phyloP scores from a whole-genome alignment of 2,113 vertebrate genomes.

The Lampris incognitus region DNA sequence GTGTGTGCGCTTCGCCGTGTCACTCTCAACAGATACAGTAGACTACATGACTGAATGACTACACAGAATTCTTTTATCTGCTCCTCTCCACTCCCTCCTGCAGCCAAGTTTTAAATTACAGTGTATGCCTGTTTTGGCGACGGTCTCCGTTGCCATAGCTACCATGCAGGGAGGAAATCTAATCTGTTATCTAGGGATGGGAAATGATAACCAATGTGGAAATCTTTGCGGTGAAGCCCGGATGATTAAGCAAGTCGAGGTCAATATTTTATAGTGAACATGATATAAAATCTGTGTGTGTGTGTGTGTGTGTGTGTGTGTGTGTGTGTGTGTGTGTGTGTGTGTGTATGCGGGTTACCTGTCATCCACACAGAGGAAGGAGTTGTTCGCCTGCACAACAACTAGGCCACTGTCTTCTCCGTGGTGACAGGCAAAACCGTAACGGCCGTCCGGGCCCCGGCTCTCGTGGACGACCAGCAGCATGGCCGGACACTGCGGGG shows the following conservation, averaged over 20 bases:
- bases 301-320: too few relatives aligned
- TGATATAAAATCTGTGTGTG: not conserved
- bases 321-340: too few relatives aligned
- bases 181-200: constrained; percentile 31
- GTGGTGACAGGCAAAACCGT: constrained; percentile 60
- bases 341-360: constrained; percentile 59
- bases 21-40: constrained; percentile 33
- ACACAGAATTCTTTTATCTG: constrained; percentile 53
- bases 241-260: not conserved
- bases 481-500: constrained; percentile 71
- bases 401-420: constrained; percentile 69
- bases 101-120: constrained; percentile 64
- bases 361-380: constrained; percentile 73
- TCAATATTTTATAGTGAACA: not conserved
- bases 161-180: constrained; percentile 41
- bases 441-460: constrained; percentile 56
- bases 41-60: constrained; percentile 30
- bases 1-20: not conserved
- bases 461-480: constrained; percentile 72
- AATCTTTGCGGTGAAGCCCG: not conserved
- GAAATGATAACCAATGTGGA: constrained; percentile 18
- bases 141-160: constrained; percentile 59
- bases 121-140: constrained; percentile 64
- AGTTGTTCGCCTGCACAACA: constrained; percentile 61
- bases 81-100: constrained; percentile 43